A percentile compares a stretch with the other conserved stretches of the same genome.
Evolutionary conservation across 2,888 invertebrate genomes (phyloP).

Genomic region (Drosophila histrio): DNA sequence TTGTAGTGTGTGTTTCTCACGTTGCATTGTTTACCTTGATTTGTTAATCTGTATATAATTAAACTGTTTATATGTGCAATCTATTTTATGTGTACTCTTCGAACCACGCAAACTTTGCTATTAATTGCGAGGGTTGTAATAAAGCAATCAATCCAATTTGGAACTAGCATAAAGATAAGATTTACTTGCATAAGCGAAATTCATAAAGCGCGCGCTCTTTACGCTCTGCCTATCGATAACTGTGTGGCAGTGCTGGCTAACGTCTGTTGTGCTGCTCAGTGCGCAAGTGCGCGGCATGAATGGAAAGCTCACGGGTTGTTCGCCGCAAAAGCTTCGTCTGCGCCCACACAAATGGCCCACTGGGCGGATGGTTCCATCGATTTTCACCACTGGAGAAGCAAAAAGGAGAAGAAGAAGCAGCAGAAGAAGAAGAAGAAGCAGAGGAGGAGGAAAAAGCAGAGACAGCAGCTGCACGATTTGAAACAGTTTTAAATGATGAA

Average conservation of each 20-base stretch:
- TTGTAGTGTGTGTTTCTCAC: conserved; percentile 54
- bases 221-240: conserved; percentile 20
- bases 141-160: conserved; percentile 28
- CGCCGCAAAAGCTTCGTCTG: conserved; percentile 40
- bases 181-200: not conserved
- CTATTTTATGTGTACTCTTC: conserved; percentile 30
- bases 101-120: conserved; percentile 15
- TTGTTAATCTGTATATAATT: conserved; percentile 37
- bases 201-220: conserved; percentile 13
- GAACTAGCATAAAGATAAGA: conserved; percentile 14
- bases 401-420: conserved; percentile 7
- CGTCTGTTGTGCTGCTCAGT: not conserved
- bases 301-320: conserved; percentile 55
- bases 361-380: conserved; percentile 51
- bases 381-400: conserved; percentile 63
- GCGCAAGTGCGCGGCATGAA: conserved; percentile 59
- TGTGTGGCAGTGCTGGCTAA: conserved; percentile 22
- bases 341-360: conserved; percentile 39
- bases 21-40: conserved; percentile 8
- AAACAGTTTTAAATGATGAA: conserved; percentile 60
- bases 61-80: conserved; percentile 42
- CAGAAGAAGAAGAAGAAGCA: not conserved
- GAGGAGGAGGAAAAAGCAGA: conserved; percentile 14
- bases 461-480: conserved; percentile 57
- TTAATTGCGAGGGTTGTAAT: conserved; percentile 15